Conservation (phyloP, 2,113 vertebrate genomes). For the Loxodonta africana region DNA sequence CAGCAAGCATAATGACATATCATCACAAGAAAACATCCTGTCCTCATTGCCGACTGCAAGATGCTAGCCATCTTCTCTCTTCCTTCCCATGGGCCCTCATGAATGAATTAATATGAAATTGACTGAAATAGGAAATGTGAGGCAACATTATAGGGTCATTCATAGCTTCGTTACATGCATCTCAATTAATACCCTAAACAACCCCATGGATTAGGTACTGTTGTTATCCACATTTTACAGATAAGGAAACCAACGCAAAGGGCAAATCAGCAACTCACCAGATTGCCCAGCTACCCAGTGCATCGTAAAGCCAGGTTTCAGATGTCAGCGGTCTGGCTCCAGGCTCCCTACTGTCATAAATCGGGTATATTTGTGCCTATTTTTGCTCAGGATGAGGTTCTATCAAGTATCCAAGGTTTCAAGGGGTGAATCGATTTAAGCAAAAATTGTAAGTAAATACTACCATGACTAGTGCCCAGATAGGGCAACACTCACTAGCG, state of each 20-base stretch:
- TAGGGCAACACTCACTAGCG: neutral
- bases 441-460: too few relatives aligned
- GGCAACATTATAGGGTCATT: neutral
- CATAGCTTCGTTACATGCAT: neutral
- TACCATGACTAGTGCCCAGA: neutral
- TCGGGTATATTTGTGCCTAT: neutral
- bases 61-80: neutral
- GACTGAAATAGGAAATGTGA: neutral
- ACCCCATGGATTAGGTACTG: neutral
- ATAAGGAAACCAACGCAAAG: neutral
- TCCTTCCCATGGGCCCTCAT: neutral
- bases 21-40: neutral
- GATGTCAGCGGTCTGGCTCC: neutral
- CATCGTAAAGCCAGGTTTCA: neutral
- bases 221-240: neutral
- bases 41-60: neutral
- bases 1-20: neutral
- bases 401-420: neutral
- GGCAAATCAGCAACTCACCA: too few relatives aligned
- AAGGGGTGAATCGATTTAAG: neutral
- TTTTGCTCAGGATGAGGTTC: neutral
- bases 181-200: neutral
- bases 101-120: neutral
- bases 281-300: neutral
- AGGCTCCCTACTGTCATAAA: neutral